Base-by-base conservation (phyloP, 2,888 invertebrate genomes). In the Yponomeuta cagnagella region DNA sequence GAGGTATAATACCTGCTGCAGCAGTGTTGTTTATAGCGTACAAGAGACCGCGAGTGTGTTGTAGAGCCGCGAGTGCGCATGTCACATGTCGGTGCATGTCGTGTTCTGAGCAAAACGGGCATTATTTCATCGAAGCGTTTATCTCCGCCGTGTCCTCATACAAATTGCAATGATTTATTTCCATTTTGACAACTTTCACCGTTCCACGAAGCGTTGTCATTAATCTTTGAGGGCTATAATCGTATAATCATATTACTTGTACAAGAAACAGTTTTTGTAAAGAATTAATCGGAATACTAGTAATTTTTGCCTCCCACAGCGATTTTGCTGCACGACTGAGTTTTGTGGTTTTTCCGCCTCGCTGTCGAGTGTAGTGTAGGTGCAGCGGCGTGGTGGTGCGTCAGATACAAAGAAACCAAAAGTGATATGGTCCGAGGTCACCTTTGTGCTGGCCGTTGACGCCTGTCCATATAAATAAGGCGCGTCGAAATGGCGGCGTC, bases 101-200 rank as follows among this genome's bases (percentile, higher is more conserved):
- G 71, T 63, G 63, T 70, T 43, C 31, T 15, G 70, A 70, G 71
- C 37, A 76, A 78, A 83, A 84, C 81, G 82, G 79, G 80, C 81
- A 82, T 82, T 86, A 85, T 86, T 84, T 83, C 86, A 87, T 84
- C 83, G 82, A 48, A 67, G 78, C 78, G 78, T 82, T 87, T 90
- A 89, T 89, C 89, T 83, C 77, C 77, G 79, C 79, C 82, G 79
- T 86, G 86, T 84, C 80, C 79, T 63, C 81, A 78, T 79, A 77
- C 80, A 78, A 75, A 77, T 77, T 77, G 80, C 78, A 79, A 89
- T 90, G 89, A 90, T 89, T 89, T 90, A 90, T 89, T 77, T 80
- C 76, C 80, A 80, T 79, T 79, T 79, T 79, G 77, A 78, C 76
- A 80, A 83, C 88, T 87, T 87, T 88, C 88, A 80, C 84, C 80